Evolutionary conservation across 2,888 invertebrate species (phyloP).

Genomic region (Drosophila subquinaria): DNA sequence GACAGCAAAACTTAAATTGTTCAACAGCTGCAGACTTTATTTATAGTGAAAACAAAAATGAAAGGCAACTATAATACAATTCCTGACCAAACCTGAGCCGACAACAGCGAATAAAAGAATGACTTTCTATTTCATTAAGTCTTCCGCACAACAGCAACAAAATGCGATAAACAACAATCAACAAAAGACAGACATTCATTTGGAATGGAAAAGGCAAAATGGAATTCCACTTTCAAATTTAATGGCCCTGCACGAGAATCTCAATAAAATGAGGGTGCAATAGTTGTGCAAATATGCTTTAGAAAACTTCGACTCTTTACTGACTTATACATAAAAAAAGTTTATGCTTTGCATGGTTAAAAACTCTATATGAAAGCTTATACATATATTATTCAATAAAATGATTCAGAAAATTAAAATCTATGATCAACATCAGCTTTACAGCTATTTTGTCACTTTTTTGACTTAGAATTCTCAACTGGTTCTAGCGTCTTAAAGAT

Average conservation of each 20-base stretch:
- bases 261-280: background rate
- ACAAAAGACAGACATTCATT: conserved; percentile 7
- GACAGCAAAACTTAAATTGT: background rate
- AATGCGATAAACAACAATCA: conserved; percentile 13
- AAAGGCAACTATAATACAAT: background rate
- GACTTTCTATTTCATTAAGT: conserved; percentile 10
- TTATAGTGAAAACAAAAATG: background rate
- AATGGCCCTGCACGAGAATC: background rate
- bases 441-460: no score
- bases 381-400: no score
- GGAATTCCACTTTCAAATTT: conserved; percentile 13
- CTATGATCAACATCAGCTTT: no score
- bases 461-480: no score
- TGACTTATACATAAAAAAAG: no score
- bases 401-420: no score
- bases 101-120: conserved; percentile 6
- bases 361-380: no score
- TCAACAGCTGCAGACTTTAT: background rate
- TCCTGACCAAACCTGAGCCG: background rate
- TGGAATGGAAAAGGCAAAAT: conserved; percentile 5
- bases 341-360: no score
- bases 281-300: background rate
- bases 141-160: background rate
- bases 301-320: no score
- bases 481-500: no score